A percentile compares a stretch with the other conserved stretches of the same genome.
Conservation (phyloP, 1,140 invertebrate species). For the Euglossa dilemma region DNA sequence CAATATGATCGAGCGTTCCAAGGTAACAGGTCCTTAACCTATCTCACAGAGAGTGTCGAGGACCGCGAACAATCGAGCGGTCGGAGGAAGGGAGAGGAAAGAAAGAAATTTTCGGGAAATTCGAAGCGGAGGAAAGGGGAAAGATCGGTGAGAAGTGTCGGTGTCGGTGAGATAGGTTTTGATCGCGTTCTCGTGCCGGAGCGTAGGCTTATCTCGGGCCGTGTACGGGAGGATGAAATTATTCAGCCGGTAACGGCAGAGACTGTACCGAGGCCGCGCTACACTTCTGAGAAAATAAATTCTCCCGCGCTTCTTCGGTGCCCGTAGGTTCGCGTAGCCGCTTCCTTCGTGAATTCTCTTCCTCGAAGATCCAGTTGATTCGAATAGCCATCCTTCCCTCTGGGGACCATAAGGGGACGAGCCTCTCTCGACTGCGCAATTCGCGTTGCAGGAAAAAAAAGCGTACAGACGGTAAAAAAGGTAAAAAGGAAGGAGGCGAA, state of each 20-base stretch:
- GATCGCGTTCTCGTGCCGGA: neutral
- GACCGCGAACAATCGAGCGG: conserved; percentile 2
- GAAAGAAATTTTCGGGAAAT: neutral
- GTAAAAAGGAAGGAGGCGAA: conserved; percentile 51
- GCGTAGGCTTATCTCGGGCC: conserved; percentile 16
- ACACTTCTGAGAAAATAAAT: conserved; percentile 67
- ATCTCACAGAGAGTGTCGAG: neutral
- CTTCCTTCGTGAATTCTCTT: conserved; percentile 57
- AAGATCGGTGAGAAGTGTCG: neutral
- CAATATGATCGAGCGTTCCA: conserved; percentile 21
- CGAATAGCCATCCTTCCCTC: conserved; percentile 35
- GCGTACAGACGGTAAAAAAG: conserved; percentile 44
- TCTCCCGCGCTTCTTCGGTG: conserved; percentile 62
- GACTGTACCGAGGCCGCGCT: conserved; percentile 46
- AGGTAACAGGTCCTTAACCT: conserved; percentile 44
- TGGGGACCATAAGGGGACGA: conserved; percentile 42
- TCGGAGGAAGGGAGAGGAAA: neutral
- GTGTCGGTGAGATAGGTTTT: neutral
- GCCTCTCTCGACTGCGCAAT: conserved; percentile 42
- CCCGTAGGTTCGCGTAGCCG: conserved; percentile 32
- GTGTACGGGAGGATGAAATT: conserved; percentile 54
- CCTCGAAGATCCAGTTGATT: conserved; percentile 62
- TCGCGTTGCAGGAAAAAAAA: conserved; percentile 49
- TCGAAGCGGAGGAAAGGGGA: neutral
- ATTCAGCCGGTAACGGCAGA: conserved; percentile 50